phyloP scores from a whole-genome alignment of 2,113 vertebrate genomes.

The Phoenicopterus ruber region DNA sequence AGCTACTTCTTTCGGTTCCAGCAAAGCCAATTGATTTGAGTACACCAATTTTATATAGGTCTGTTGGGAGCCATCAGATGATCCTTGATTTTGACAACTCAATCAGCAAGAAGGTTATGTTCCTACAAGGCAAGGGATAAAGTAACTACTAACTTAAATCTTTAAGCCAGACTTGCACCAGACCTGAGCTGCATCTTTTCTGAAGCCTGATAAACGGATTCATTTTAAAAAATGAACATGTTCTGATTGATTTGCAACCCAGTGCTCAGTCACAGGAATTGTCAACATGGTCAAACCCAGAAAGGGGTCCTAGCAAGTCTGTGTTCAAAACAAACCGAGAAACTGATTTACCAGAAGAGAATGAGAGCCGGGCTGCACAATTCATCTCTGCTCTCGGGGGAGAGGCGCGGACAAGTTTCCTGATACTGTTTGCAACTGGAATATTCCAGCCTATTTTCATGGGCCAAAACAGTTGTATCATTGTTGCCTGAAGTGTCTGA shows the following conservation, averaged over 20 bases:
- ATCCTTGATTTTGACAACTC: slow-evolving; percentile 52
- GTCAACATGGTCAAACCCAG: not conserved
- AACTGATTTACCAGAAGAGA: not conserved
- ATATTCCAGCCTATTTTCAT: not conserved
- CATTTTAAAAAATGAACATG: not conserved
- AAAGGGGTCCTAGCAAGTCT: not conserved
- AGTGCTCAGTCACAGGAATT: not conserved
- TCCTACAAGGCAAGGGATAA: not conserved
- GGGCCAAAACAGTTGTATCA: not conserved
- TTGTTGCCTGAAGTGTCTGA: not conserved
- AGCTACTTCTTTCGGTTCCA: not conserved
- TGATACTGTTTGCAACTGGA: not conserved
- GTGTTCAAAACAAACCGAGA: not conserved
- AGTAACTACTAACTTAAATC: not conserved
- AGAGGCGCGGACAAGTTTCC: not conserved
- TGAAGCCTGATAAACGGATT: not conserved
- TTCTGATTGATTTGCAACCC: not conserved
- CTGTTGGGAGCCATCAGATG: slow-evolving; percentile 45
- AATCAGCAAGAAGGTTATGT: slow-evolving; percentile 37
- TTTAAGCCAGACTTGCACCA: not conserved
- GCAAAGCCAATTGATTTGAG: slow-evolving; percentile 49
- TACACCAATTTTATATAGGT: slow-evolving; percentile 4
- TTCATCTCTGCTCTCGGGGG: not conserved
- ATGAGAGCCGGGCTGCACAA: not conserved
- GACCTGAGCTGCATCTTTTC: not conserved